A percentile compares a stretch with the other conserved stretches of the same genome.
Conservation (phyloP, 2,797 vertebrate genomes). For the Poeciliopsis paucimaculata region DNA sequence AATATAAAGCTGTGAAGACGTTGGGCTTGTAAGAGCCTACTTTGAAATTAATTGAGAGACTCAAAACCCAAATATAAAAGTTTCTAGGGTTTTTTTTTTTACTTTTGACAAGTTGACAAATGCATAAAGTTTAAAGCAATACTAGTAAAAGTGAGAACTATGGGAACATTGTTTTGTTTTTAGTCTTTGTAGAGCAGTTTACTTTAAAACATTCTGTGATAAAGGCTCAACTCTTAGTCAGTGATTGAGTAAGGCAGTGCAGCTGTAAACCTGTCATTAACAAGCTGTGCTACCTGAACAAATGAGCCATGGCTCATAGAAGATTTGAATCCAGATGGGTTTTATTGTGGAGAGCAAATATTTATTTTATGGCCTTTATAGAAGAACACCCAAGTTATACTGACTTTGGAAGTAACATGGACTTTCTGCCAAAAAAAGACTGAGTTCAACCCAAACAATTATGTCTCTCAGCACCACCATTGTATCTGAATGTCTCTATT, state of each 20-base stretch:
- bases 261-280: slow-evolving; percentile 43
- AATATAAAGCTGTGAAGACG: neutral
- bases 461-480: neutral
- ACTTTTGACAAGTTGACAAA: neutral
- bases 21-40: neutral
- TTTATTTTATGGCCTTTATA: slow-evolving; percentile 24
- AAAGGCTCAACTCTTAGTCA: slow-evolving; percentile 26
- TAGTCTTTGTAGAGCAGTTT: slow-evolving; percentile 22
- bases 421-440: neutral
- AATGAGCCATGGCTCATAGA: slow-evolving; percentile 28
- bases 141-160: neutral
- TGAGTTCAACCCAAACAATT: neutral
- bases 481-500: neutral
- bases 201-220: slow-evolving; percentile 21
- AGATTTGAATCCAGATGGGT: slow-evolving; percentile 5
- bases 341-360: slow-evolving; percentile 27
- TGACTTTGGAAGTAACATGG: neutral
- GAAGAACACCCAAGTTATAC: slow-evolving; percentile 1
- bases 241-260: slow-evolving; percentile 18
- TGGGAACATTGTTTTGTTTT: slow-evolving; percentile 10
- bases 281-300: slow-evolving; percentile 19
- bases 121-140: neutral
- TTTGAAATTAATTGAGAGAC: neutral
- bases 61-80: slow-evolving; percentile 1
- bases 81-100: neutral